Evolutionary conservation across 2,888 invertebrate genomes (phyloP).

Genomic region (Nemotelus nigrinus): DNA sequence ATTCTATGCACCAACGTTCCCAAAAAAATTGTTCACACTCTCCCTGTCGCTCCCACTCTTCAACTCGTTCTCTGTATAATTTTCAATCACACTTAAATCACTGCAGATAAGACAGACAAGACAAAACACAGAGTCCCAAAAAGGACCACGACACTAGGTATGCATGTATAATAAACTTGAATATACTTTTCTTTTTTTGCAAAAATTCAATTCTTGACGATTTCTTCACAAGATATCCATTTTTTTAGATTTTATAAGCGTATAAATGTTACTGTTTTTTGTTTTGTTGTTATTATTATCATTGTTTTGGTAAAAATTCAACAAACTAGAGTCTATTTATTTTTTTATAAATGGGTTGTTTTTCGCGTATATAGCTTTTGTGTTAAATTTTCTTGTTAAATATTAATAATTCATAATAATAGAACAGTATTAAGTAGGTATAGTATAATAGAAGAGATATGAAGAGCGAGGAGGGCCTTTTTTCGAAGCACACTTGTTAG

Average conservation of each 20-base stretch:
- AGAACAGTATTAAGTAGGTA: slow-evolving; percentile 18
- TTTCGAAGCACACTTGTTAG: slow-evolving; percentile 51
- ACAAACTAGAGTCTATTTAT: slow-evolving; percentile 38
- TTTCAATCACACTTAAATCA: slow-evolving; percentile 31
- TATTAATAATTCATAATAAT: slow-evolving; percentile 32
- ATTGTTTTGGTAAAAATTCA: slow-evolving; percentile 41
- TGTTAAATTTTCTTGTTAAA: neutral
- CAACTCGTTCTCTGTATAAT: neutral
- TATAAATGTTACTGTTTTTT: slow-evolving; percentile 18
- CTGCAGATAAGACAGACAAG: slow-evolving; percentile 8
- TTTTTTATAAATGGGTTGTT: neutral
- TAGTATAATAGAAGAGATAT: slow-evolving; percentile 47
- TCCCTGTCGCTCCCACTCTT: neutral
- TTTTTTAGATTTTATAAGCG: slow-evolving; percentile 32
- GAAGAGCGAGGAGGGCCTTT: slow-evolving; percentile 49
- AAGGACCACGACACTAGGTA: slow-evolving; percentile 28
- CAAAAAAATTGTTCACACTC: slow-evolving; percentile 17
- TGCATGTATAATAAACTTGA: slow-evolving; percentile 2
- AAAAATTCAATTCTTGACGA: slow-evolving; percentile 29
- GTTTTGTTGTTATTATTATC: slow-evolving; percentile 17
- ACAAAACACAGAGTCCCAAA: slow-evolving; percentile 10
- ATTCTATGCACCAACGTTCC: slow-evolving; percentile 8
- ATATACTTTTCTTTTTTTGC: slow-evolving; percentile 12
- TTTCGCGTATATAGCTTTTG: neutral
- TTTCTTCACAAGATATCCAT: slow-evolving; percentile 15